Conservation (phyloP, 2,797 vertebrate genomes). For the Neosalanx taihuensis region DNA sequence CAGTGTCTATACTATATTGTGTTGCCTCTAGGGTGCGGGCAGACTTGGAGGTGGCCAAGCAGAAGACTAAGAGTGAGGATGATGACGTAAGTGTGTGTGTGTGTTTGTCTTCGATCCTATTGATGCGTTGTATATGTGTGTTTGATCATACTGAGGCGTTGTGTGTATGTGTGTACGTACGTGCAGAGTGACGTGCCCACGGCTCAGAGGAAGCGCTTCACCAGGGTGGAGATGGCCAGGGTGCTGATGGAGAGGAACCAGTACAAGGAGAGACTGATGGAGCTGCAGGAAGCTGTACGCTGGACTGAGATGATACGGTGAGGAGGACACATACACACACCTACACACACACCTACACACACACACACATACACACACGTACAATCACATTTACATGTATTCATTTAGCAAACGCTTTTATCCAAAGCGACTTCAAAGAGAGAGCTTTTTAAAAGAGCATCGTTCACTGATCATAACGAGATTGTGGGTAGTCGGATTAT, state of each 20-base stretch:
- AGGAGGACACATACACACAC: conserved; percentile 3
- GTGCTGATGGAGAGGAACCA: conserved; percentile 91
- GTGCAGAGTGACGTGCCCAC: conserved; percentile 84
- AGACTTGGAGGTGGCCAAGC: conserved; percentile 83
- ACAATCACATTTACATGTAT: no score
- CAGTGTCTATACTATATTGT: not conserved
- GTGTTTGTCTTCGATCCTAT: conserved; percentile 74
- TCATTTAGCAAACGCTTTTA: no score
- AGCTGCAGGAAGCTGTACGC: conserved; percentile 88
- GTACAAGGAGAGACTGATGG: conserved; percentile 89
- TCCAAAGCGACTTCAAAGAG: no score
- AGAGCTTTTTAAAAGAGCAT: no score
- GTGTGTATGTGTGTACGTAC: not conserved
- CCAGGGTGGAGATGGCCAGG: conserved; percentile 87
- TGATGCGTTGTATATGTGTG: not conserved
- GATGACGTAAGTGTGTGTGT: conserved; percentile 82
- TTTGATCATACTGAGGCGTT: not conserved
- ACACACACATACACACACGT: no score
- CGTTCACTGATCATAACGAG: no score
- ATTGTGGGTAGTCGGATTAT: no score
- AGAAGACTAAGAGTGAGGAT: conserved; percentile 87
- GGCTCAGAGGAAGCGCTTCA: conserved; percentile 86
- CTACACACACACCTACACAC: no score
- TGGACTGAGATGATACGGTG: conserved; percentile 93
- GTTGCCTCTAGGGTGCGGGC: conserved; percentile 78